phyloP scores from a whole-genome alignment of 64 coral and sea anemone genomes.

The Montipora sp. region DNA sequence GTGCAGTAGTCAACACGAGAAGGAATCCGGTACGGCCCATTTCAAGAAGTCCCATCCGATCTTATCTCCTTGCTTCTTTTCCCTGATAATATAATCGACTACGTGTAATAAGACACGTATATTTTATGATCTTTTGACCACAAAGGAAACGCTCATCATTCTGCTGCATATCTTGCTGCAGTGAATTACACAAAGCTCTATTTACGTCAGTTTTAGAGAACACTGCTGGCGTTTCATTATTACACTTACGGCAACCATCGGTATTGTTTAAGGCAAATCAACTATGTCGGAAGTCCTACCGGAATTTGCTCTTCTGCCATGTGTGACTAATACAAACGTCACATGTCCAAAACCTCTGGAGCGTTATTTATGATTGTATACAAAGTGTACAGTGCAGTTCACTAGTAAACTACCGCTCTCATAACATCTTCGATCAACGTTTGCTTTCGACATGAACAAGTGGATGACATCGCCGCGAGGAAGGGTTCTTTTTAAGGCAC shows the following conservation, averaged over 20 bases:
- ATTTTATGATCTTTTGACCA: background rate
- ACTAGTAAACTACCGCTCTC: background rate
- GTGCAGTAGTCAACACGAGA: too few species aligned
- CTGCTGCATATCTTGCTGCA: background rate
- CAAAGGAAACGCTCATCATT: constrained; percentile 31
- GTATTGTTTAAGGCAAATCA: background rate
- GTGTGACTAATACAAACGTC: constrained; percentile 27
- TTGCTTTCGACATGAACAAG: constrained; percentile 24
- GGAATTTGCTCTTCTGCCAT: constrained; percentile 19
- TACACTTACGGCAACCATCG: background rate
- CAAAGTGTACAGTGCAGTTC: constrained; percentile 19
- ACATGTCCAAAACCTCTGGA: constrained; percentile 37
- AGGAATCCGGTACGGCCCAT: too few species aligned
- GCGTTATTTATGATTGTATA: constrained; percentile 40
- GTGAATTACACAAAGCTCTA: background rate
- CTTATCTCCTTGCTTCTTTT: too few species aligned
- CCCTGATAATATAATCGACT: background rate
- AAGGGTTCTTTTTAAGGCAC: constrained; percentile 19
- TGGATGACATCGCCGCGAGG: constrained; percentile 16
- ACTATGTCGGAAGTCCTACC: background rate
- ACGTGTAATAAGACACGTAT: background rate
- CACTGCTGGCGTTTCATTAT: background rate
- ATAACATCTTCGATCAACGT: background rate
- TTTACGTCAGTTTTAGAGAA: background rate
- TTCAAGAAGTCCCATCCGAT: too few species aligned